Percentiles rank a stretch among this genome's conserved stretches.
Conservation (phyloP, 2,113 vertebrate genomes). For the Amia ocellicauda region DNA sequence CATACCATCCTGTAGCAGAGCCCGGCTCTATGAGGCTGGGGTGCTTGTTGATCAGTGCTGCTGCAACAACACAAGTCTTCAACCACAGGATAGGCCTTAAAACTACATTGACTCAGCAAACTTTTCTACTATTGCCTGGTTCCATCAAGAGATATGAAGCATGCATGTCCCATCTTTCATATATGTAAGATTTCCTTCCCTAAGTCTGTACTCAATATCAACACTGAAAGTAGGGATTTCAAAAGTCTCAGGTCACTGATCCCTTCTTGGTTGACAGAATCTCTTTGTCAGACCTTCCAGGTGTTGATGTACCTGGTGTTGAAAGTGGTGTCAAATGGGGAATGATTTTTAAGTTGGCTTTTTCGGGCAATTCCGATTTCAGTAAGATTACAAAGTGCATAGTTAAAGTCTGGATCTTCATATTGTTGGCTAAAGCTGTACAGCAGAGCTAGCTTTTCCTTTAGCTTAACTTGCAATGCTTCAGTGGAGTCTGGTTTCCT, state of each 20-base stretch:
- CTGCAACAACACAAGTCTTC: conserved; percentile 19
- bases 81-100: conserved; percentile 16
- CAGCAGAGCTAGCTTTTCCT: conserved; percentile 10
- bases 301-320: conserved; percentile 19
- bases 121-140: conserved; percentile 15
- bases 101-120: conserved; percentile 20
- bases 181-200: conserved; percentile 15
- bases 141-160: background rate
- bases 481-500: background rate
- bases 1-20: conserved; percentile 6
- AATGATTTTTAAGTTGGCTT: conserved; percentile 24
- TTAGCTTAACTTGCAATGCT: conserved; percentile 7
- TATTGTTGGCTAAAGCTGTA: conserved; percentile 14
- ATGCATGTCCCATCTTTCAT: conserved; percentile 17
- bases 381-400: conserved; percentile 20
- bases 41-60: conserved; percentile 15
- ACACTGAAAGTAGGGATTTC: conserved; percentile 22
- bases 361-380: conserved; percentile 24
- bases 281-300: conserved; percentile 18
- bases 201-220: conserved; percentile 22
- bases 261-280: background rate
- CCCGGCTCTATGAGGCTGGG: conserved; percentile 13
- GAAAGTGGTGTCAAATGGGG: conserved; percentile 1
- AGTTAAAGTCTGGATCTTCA: conserved; percentile 17
- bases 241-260: conserved; percentile 20